A percentile compares a stretch with the other conserved stretches of the same genome.
Evolutionary conservation across 2,113 vertebrate species (phyloP).

Genomic region (Corythaeola cristata): DNA sequence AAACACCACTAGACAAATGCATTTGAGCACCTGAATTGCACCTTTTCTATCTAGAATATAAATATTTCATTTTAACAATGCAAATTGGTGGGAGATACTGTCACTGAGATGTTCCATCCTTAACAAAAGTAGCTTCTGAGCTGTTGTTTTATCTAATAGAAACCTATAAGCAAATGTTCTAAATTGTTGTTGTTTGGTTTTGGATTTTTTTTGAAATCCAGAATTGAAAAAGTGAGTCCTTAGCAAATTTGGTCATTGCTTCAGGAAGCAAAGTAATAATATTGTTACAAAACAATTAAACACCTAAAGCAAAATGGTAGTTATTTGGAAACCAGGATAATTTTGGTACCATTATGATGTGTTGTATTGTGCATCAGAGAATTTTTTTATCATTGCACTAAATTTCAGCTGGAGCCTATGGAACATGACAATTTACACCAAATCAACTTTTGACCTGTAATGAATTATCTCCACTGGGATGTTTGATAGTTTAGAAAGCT

Average conservation of each 20-base stretch:
- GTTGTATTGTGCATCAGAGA: not conserved
- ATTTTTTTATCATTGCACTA: not conserved
- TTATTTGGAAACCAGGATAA: not conserved
- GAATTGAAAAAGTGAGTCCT: not conserved
- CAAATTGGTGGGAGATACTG: not conserved
- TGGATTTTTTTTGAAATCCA: not conserved
- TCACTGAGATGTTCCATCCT: not conserved
- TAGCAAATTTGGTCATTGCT: not conserved
- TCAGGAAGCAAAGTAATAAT: not conserved
- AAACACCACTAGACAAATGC: not conserved
- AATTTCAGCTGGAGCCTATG: not conserved
- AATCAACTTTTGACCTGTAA: not conserved
- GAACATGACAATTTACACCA: not conserved
- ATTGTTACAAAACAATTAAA: not conserved
- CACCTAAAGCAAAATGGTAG: not conserved
- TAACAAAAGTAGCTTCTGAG: not conserved
- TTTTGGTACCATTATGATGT: not conserved
- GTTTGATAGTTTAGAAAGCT: not conserved
- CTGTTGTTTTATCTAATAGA: not conserved
- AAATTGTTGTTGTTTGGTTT: rapidly evolving
- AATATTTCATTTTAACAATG: not conserved
- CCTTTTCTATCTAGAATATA: not conserved
- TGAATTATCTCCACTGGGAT: not conserved
- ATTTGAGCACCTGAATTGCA: not conserved
- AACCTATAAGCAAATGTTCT: not conserved